These are phyloP conservation scores for Pimpla rufipes DNA, from an alignment of 2,888 invertebrate species.

Conservation along the genomic window DNA sequence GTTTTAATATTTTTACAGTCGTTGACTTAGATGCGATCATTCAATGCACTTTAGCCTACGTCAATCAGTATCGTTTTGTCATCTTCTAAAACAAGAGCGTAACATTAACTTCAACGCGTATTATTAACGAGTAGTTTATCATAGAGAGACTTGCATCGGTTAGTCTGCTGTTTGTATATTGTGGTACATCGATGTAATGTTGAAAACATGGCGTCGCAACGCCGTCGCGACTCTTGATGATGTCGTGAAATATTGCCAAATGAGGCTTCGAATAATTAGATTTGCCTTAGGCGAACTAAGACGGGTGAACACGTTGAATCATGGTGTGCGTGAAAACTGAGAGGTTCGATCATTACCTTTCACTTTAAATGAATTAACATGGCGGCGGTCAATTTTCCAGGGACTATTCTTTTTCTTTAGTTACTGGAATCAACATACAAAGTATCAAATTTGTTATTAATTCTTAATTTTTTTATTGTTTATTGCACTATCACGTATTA, in stretches of 20 bases:
- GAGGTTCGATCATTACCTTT: neutral
- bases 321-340: slow-evolving; percentile 4
- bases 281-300: neutral
- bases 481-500: neutral
- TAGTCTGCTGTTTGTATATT: slow-evolving; percentile 18
- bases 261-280: neutral
- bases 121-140: slow-evolving; percentile 12
- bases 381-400: neutral
- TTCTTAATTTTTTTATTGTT: neutral
- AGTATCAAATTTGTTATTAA: slow-evolving; percentile 3
- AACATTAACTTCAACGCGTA: slow-evolving; percentile 1
- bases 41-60: neutral
- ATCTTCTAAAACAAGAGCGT: neutral
- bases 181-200: neutral
- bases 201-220: too few species aligned
- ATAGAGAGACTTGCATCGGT: neutral
- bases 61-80: neutral
- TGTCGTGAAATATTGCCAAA: neutral
- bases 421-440: neutral
- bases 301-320: slow-evolving; percentile 2
- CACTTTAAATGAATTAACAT: neutral
- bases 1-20: slow-evolving; percentile 33
- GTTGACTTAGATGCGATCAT: slow-evolving; percentile 1
- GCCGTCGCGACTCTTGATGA: neutral
- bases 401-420: neutral